Percentiles rank a stretch among this genome's conserved stretches.
These are phyloP conservation scores for Cydia splendana DNA, from an alignment of 1,140 invertebrate genomes.

Conservation along the genomic window DNA sequence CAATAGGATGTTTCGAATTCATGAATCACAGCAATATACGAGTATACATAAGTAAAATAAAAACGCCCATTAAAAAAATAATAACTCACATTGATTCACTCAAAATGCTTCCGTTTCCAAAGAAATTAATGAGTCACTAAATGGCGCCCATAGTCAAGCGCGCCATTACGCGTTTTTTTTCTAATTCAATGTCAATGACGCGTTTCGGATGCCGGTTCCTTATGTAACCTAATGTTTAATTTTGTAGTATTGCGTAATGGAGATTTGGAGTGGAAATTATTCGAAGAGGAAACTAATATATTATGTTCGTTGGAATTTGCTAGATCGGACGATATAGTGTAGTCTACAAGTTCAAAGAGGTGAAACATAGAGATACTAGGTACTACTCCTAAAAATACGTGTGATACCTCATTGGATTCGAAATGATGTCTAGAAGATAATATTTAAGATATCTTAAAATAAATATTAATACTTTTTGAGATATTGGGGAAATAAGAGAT, in stretches of 20 bases:
- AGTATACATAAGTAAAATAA: background rate
- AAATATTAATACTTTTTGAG: no score
- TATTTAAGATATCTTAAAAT: no score
- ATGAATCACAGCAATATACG: constrained; percentile 11
- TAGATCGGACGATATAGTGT: no score
- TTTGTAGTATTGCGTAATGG: constrained; percentile 12
- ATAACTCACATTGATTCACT: constrained; percentile 34
- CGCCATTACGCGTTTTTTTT: constrained; percentile 32
- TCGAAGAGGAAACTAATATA: background rate
- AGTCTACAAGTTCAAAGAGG: no score
- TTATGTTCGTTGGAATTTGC: background rate
- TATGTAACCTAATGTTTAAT: constrained; percentile 41
- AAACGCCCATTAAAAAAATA: constrained; percentile 14
- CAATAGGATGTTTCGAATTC: background rate
- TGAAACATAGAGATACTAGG: no score
- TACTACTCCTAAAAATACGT: no score
- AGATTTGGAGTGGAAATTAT: background rate
- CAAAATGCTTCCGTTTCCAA: constrained; percentile 34
- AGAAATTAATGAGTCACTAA: constrained; percentile 35
- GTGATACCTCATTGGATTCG: no score
- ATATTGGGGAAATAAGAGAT: no score
- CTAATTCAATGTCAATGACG: constrained; percentile 36
- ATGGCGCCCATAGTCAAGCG: constrained; percentile 36
- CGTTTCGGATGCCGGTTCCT: constrained; percentile 38
- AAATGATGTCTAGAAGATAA: no score